A percentile compares a stretch with the other conserved stretches of the same genome.
phyloP scores from a whole-genome alignment of 2,113 vertebrate species.

The Oenanthe melanoleuca region DNA sequence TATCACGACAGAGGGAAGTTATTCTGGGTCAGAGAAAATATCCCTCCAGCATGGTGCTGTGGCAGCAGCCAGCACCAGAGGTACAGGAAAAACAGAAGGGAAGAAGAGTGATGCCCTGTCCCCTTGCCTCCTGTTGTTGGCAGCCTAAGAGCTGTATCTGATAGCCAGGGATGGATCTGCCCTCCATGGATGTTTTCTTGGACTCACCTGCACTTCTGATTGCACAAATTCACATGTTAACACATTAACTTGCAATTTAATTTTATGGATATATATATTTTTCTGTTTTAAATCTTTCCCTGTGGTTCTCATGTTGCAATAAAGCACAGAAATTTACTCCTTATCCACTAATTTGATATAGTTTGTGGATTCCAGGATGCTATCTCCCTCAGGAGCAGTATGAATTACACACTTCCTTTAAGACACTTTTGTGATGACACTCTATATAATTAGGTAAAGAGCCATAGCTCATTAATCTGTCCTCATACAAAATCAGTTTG shows the following conservation, averaged over 20 bases:
- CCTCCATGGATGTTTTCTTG: not conserved
- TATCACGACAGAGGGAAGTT: not conserved
- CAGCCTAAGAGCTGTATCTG: not conserved
- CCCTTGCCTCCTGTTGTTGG: fast-evolving
- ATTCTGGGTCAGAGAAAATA: not conserved
- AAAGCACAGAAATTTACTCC: not conserved
- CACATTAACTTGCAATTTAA: not conserved
- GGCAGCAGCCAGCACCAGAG: not conserved
- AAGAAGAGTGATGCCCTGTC: not conserved
- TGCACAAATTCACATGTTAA: not conserved
- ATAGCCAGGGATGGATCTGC: not conserved
- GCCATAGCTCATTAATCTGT: not conserved
- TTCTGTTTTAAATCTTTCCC: not conserved
- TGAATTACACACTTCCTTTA: not conserved
- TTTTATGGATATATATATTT: not conserved
- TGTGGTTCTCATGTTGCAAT: not conserved
- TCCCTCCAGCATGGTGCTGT: not conserved
- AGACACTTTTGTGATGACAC: not conserved
- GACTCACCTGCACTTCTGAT: not conserved
- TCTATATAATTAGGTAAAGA: not conserved
- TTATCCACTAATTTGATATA: not conserved
- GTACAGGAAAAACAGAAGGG: not conserved
- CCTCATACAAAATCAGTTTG: not conserved
- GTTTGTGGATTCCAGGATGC: not conserved
- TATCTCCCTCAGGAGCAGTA: not conserved